These are phyloP conservation scores for Heliothis peltigera DNA, from an alignment of 2,888 invertebrate species.

Conservation along the genomic window DNA sequence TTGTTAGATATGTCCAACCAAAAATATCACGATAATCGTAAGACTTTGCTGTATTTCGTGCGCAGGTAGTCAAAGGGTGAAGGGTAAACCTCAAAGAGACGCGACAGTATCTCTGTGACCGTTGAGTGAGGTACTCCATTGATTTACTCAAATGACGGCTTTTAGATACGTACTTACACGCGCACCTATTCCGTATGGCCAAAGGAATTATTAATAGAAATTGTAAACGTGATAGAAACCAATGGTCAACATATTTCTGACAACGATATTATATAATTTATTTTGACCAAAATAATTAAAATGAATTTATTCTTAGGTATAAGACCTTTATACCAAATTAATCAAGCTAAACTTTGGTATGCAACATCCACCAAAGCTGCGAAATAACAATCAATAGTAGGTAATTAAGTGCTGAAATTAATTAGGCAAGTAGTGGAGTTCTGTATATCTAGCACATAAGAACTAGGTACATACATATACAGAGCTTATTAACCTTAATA, in stretches of 20 bases:
- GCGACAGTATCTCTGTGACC: constrained; percentile 47
- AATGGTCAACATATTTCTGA: neutral
- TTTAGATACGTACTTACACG: neutral
- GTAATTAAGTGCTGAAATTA: constrained; percentile 16
- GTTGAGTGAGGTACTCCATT: constrained; percentile 51
- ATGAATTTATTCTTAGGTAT: too few relatives aligned
- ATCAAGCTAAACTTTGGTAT: neutral
- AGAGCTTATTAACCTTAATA: constrained; percentile 5
- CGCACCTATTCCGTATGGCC: neutral
- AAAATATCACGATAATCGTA: constrained; percentile 37
- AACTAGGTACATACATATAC: neutral
- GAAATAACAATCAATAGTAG: too few relatives aligned
- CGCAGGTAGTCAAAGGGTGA: constrained; percentile 39
- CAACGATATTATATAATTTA: neutral
- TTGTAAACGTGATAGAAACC: neutral
- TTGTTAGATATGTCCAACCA: constrained; percentile 26
- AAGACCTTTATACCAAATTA: too few relatives aligned
- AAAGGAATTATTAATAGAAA: neutral
- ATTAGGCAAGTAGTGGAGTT: neutral
- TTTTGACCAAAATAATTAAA: neutral
- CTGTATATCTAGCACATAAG: too few relatives aligned
- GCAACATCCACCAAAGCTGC: neutral
- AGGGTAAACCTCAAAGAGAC: constrained; percentile 42
- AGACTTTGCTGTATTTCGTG: constrained; percentile 28
- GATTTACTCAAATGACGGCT: constrained; percentile 35